These are phyloP conservation scores for Gymnocypris eckloni DNA, from an alignment of 2,797 vertebrate species.

Conservation along the genomic window DNA sequence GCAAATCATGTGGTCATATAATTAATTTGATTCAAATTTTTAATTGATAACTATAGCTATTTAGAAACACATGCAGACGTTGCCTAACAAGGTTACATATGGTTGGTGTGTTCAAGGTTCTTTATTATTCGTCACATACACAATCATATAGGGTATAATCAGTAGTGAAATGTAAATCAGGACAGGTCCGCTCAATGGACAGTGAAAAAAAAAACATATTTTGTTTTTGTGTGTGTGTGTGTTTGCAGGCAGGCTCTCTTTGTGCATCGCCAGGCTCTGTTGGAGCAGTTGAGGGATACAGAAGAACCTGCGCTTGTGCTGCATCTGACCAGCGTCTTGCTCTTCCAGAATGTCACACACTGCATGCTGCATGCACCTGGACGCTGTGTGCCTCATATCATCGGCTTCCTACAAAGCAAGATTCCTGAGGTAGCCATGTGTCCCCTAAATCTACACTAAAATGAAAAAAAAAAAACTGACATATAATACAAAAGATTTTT, in stretches of 20 bases:
- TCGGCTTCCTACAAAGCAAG: conserved; percentile 83
- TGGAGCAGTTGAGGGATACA: conserved; percentile 89
- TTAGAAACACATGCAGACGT: background rate
- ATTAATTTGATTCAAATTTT: background rate
- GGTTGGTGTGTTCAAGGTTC: background rate
- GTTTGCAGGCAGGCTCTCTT: conserved; percentile 80
- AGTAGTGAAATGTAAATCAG: no score
- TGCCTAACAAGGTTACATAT: background rate
- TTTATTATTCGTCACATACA: no score
- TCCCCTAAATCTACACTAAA: background rate
- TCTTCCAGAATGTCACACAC: conserved; percentile 90
- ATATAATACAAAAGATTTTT: background rate
- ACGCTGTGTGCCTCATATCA: conserved; percentile 93
- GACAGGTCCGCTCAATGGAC: no score
- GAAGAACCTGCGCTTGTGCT: conserved; percentile 92
- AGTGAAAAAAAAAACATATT: no score
- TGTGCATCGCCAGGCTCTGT: conserved; percentile 89
- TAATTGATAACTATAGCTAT: background rate
- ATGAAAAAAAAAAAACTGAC: background rate
- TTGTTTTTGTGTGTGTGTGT: background rate
- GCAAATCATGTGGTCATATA: background rate
- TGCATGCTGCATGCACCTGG: conserved; percentile 95
- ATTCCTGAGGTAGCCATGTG: conserved; percentile 83
- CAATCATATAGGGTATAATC: no score
- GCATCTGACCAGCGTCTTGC: conserved; percentile 89